These are phyloP conservation scores for human DNA, from an alignment of 2,113 vertebrate species.

Conservation along the genomic window DNA sequence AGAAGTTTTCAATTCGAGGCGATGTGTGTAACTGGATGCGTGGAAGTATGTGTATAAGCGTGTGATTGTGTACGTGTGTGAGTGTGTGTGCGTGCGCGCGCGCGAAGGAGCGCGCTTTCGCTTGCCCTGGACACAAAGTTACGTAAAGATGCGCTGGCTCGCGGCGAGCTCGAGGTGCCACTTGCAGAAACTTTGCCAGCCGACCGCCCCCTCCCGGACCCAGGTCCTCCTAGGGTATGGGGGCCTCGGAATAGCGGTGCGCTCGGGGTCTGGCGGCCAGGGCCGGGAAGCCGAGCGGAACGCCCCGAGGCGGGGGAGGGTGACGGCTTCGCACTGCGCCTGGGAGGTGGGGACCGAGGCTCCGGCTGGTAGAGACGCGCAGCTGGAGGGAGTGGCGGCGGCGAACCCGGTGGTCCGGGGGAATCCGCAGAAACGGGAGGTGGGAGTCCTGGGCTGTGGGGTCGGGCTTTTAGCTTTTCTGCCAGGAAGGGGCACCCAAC, in stretches of 20 bases:
- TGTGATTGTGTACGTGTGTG: neutral
- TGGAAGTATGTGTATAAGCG: neutral
- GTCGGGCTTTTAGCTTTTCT: neutral
- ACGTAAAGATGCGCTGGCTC: slow-evolving; percentile 59
- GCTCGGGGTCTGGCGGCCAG: neutral
- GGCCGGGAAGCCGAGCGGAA: slow-evolving; percentile 49
- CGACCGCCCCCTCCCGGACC: neutral
- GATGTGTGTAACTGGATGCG: neutral
- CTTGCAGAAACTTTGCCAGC: slow-evolving; percentile 44
- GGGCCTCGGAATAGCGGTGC: slow-evolving; percentile 2
- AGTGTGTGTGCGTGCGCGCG: neutral
- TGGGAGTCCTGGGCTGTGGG: neutral
- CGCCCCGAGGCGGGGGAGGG: slow-evolving; percentile 45
- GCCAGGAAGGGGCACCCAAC: neutral
- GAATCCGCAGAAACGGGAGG: neutral
- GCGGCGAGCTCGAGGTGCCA: slow-evolving; percentile 48
- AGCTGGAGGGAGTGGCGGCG: slow-evolving; percentile 61
- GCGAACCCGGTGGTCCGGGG: slow-evolving; percentile 63
- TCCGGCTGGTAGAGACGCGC: slow-evolving; percentile 20
- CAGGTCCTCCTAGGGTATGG: neutral
- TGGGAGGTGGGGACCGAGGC: slow-evolving; percentile 45
- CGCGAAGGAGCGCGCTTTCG: slow-evolving; percentile 49
- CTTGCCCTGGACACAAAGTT: slow-evolving; percentile 59
- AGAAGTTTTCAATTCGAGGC: neutral
- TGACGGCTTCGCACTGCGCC: neutral